A percentile compares a stretch with the other conserved stretches of the same genome.
phyloP scores from a whole-genome alignment of 1,140 invertebrate species.

The Galleria mellonella region DNA sequence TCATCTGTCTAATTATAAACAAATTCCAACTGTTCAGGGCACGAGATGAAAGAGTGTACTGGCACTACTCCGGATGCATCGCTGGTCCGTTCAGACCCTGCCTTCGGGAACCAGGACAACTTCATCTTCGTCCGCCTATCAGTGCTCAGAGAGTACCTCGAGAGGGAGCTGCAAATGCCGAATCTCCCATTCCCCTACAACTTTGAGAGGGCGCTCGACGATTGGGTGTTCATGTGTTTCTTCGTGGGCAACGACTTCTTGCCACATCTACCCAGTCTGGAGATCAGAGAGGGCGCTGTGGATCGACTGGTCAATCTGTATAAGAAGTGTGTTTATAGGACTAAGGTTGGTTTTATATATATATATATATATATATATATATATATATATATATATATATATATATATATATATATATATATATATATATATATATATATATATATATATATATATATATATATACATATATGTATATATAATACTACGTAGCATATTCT shows the following conservation, averaged over 20 bases:
- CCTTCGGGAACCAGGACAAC: constrained; percentile 82
- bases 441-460: no score
- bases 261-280: constrained; percentile 97
- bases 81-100: constrained; percentile 61
- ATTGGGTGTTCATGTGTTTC: constrained; percentile 99
- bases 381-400: no score
- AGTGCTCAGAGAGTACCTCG: constrained; percentile 96
- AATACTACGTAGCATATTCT: no score
- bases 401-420: no score
- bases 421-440: no score
- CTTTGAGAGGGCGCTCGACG: constrained; percentile 94
- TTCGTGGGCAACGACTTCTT: constrained; percentile 99
- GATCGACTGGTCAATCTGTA: constrained; percentile 96
- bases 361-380: no score
- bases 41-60: constrained; percentile 96
- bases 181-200: constrained; percentile 94
- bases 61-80: constrained; percentile 76
- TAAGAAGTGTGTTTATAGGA: constrained; percentile 96
- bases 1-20: no score
- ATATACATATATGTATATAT: no score
- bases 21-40: constrained; percentile 74
- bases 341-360: constrained; percentile 76
- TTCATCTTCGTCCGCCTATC: constrained; percentile 94
- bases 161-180: constrained; percentile 90
- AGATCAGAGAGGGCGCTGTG: constrained; percentile 98